Conservation (phyloP, 2,888 invertebrate species). For the Caenorhabditis panamensis region DNA sequence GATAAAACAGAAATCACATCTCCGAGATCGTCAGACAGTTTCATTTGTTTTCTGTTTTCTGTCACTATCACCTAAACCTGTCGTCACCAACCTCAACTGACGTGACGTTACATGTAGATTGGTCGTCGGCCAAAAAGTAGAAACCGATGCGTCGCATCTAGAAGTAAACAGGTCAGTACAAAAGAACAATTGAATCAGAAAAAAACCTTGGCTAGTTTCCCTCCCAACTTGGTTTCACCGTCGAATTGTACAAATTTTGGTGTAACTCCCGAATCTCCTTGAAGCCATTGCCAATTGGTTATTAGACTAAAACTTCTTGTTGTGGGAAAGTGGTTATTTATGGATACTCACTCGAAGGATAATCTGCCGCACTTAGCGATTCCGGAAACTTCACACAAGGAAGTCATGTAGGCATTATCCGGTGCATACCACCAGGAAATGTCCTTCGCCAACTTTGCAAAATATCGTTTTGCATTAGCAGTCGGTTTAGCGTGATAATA, state of each 20-base stretch:
- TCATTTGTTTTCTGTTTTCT: conserved; percentile 1
- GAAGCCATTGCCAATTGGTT: conserved; percentile 80
- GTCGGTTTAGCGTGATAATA: conserved; percentile 75
- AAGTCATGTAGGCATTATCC: conserved; percentile 80
- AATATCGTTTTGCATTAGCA: conserved; percentile 65
- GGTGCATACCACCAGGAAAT: conserved; percentile 77
- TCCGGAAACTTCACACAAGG: conserved; percentile 70
- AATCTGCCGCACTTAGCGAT: conserved; percentile 65
- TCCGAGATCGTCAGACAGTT: conserved; percentile 13
- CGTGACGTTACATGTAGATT: conserved; percentile 50
- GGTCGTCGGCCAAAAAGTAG: conserved; percentile 70
- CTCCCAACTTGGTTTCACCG: conserved; percentile 76
- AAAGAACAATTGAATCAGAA: neutral
- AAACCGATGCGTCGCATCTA: conserved; percentile 77
- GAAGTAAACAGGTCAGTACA: conserved; percentile 20
- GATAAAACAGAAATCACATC: conserved; percentile 32
- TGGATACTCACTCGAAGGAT: conserved; percentile 61
- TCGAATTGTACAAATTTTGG: conserved; percentile 79
- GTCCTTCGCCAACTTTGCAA: conserved; percentile 71
- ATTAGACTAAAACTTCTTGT: conserved; percentile 63
- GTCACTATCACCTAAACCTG: neutral
- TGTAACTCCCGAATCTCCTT: conserved; percentile 43
- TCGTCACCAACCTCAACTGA: conserved; percentile 33
- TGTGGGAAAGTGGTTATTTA: neutral
- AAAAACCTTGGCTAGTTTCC: conserved; percentile 69